A percentile compares a stretch with the other conserved stretches of the same genome.
Conservation (phyloP, 2,888 invertebrate species). For the Lamellibrachia columna region DNA sequence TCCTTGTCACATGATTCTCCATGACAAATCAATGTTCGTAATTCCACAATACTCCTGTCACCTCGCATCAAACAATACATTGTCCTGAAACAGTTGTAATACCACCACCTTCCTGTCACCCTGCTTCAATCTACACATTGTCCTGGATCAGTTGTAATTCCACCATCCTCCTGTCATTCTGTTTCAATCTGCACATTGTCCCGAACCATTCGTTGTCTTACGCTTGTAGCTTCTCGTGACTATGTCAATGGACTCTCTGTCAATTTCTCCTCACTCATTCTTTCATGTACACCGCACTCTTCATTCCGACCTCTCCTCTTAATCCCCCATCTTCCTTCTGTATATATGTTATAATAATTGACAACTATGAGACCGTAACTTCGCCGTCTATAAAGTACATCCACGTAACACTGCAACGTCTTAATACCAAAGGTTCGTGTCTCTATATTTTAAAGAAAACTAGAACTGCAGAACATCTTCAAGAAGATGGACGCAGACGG, state of each 20-base stretch:
- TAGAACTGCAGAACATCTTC: conserved; percentile 33
- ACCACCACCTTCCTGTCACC: not conserved
- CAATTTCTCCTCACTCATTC: too few relatives aligned
- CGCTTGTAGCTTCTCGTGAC: too few relatives aligned
- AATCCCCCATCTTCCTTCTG: too few relatives aligned
- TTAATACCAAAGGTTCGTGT: not conserved
- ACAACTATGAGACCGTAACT: not conserved
- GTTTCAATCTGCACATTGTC: not conserved
- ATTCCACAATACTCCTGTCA: not conserved
- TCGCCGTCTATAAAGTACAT: not conserved
- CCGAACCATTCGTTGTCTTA: not conserved
- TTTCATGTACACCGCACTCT: too few relatives aligned
- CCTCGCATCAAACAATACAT: too few relatives aligned
- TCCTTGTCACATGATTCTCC: not conserved
- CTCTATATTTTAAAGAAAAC: conserved; percentile 32
- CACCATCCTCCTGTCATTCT: not conserved
- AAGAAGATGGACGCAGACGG: conserved; percentile 33
- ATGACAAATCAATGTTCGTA: not conserved
- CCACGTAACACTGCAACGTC: not conserved
- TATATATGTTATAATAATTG: not conserved
- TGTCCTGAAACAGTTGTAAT: not conserved
- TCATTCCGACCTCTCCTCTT: too few relatives aligned
- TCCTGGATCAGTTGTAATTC: not conserved
- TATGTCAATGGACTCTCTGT: too few relatives aligned
- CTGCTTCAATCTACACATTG: too few relatives aligned